Evolutionary conservation across 2,113 vertebrate genomes (phyloP), one percentile per base, ranked within the genome.

Genomic region (Notothenia coriiceps): DNA sequence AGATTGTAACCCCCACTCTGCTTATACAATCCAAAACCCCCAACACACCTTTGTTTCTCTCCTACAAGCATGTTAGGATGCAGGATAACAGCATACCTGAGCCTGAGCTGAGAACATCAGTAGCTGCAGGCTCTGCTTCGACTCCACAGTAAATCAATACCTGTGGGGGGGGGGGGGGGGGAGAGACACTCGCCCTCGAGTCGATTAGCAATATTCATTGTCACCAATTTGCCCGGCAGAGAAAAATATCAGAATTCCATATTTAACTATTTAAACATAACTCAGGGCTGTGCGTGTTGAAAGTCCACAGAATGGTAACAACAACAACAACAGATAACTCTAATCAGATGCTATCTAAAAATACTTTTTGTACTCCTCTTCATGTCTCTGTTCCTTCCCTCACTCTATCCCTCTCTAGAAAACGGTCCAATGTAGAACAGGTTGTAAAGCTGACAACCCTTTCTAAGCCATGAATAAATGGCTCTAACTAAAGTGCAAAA

Each of bases 401-500:
- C 47, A 55, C 43, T 68, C 35, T 33, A 44, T 47, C 62, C n/a
- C 3, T 70, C 11, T 13, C 15, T 33, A 69, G 65, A 87, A 63
- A 67, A 75, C 10, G 50, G 56, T 61, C 64, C 75, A 60, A 52
- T 72, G 70, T 71, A 70, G 52, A 86, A 83, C 86, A 86, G 50
- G 65, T 61, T 70, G 73, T 59, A 57, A 65, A 63, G 52, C 61
- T 61, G 61, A 56, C 63, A 73, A 77, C 63, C 44, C 11, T 46
- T 84, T 49, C 75, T 47, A 20, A 62, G 79, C 51, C 62, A 62
- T 82, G 51, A 91, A 89, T 75, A 76, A 85, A 81, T 54, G 79
- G 51, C 40, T 76, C 57, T 49, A 44, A 15, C 57, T 69, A 44
- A 89, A 88, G 85, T 86, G 86, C 65, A 88, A 84, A 86, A 62